phyloP scores from a whole-genome alignment of 2,797 vertebrate species.

The Arrhamphus sclerolepis region DNA sequence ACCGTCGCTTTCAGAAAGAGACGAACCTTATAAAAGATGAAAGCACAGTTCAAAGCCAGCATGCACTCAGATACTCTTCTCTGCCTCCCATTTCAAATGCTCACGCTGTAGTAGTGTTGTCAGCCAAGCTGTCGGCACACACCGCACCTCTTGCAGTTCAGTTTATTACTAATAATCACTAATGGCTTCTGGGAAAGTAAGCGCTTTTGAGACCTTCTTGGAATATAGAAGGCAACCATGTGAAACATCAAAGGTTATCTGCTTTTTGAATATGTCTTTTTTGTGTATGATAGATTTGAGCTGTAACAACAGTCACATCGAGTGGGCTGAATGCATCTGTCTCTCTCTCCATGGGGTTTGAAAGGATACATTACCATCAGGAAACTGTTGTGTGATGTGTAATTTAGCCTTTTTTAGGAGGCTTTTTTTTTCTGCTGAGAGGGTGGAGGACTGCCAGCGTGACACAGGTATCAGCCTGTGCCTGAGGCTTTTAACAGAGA shows the following conservation, averaged over 20 bases:
- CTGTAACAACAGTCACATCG: constrained; percentile 20
- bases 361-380: constrained; percentile 55
- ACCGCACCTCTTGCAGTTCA: constrained; percentile 28
- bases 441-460: constrained; percentile 39
- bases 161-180: constrained; percentile 58
- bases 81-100: constrained; percentile 20
- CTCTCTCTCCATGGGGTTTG: constrained; percentile 34
- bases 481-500: constrained; percentile 53
- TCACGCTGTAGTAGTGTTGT: constrained; percentile 34
- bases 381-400: constrained; percentile 61
- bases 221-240: constrained; percentile 35
- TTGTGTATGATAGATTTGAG: constrained; percentile 35
- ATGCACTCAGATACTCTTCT: constrained; percentile 14
- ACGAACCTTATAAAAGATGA: constrained; percentile 35
- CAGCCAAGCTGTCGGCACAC: constrained; percentile 23
- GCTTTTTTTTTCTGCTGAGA: constrained; percentile 39
- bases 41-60: constrained; percentile 42
- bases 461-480: constrained; percentile 50
- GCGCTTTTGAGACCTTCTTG: constrained; percentile 46
- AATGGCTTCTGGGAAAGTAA: constrained; percentile 58
- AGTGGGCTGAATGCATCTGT: constrained; percentile 27
- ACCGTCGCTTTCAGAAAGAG: constrained; percentile 32
- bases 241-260: constrained; percentile 62
- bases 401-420: constrained; percentile 65
- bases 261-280: constrained; percentile 36